phyloP scores from a whole-genome alignment of 2,113 vertebrate species.

The Carlito syrichta region DNA sequence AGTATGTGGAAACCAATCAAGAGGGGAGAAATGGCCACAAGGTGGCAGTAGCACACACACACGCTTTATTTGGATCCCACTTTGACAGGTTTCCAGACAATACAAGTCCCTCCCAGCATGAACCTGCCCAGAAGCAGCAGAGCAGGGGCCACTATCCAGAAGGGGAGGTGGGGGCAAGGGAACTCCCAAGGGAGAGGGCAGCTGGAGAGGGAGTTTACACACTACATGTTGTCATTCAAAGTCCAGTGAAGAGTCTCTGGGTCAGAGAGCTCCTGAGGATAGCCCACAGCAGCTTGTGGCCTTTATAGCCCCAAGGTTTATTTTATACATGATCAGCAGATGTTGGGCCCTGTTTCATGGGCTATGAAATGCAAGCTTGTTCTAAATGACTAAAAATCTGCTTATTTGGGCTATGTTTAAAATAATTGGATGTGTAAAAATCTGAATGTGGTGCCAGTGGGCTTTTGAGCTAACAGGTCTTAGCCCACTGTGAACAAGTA shows the following conservation, averaged over 20 bases:
- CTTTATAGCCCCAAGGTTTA: not conserved
- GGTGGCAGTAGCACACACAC: not conserved
- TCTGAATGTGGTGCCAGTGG: not conserved
- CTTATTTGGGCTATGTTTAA: not conserved
- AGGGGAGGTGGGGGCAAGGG: not conserved
- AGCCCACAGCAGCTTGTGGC: not conserved
- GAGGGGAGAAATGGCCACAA: not conserved
- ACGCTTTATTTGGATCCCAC: not conserved
- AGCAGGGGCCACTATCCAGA: not conserved
- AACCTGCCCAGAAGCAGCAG: not conserved
- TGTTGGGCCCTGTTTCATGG: not conserved
- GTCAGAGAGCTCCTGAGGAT: not conserved
- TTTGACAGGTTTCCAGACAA: not conserved
- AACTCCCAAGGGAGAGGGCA: fast-evolving
- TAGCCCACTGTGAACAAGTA: not conserved
- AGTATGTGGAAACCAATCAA: too few relatives aligned
- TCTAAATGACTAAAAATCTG: not conserved
- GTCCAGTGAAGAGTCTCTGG: not conserved
- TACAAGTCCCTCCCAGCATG: not conserved
- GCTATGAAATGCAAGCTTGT: not conserved
- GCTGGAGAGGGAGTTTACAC: not conserved
- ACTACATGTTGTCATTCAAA: not conserved
- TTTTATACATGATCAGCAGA: not conserved
- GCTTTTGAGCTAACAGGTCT: not conserved
- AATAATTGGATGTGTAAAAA: not conserved